phyloP scores from a whole-genome alignment of 2,797 vertebrate genomes.

The Chiloscyllium punctatum region DNA sequence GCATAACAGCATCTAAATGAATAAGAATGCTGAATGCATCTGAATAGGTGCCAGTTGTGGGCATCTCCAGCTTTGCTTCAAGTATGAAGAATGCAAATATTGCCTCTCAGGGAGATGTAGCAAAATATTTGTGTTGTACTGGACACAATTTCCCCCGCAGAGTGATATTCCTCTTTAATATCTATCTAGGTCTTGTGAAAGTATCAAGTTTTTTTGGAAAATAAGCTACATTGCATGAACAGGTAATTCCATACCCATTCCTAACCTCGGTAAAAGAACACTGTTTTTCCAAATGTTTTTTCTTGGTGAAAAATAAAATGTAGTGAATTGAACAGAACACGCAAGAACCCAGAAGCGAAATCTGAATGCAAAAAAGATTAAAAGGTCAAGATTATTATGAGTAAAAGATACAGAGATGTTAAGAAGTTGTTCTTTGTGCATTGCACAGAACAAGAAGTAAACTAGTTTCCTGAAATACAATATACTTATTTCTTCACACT shows the following conservation, averaged over 20 bases:
- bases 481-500: background rate
- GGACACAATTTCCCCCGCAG: background rate
- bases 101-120: background rate
- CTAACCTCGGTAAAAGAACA: background rate
- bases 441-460: background rate
- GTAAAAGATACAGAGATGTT: background rate
- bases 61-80: too few species aligned
- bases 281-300: background rate
- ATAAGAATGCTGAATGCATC: background rate
- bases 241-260: background rate
- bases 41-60: background rate
- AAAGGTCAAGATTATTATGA: background rate
- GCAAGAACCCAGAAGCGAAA: background rate
- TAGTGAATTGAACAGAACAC: background rate
- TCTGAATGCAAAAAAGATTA: background rate
- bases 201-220: background rate
- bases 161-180: background rate
- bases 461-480: background rate
- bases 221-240: background rate
- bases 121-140: background rate
- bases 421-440: background rate
- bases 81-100: too few species aligned
- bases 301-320: background rate
- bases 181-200: background rate
- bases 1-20: background rate